Conservation (phyloP, 2,888 invertebrate genomes). For the Gastracanthus pulcherrimus region DNA sequence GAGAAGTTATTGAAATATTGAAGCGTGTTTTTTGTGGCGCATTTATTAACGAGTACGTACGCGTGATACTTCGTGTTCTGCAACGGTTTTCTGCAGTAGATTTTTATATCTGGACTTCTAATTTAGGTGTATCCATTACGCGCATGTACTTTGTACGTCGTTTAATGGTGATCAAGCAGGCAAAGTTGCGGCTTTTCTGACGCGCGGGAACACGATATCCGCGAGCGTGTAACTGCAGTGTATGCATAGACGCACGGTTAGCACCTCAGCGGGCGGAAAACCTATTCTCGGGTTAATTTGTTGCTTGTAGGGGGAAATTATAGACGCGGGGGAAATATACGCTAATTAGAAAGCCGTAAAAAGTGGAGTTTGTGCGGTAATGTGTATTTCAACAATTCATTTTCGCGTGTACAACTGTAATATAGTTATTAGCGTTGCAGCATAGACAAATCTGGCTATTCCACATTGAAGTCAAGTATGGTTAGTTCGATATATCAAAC, state of each 20-base stretch:
- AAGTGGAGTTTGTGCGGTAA: not conserved
- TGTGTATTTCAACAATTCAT: not conserved
- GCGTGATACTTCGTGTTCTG: not conserved
- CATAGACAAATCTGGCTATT: not conserved
- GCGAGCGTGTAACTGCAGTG: not conserved
- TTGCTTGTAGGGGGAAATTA: not conserved
- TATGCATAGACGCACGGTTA: not conserved
- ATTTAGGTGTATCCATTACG: slow-evolving; percentile 36
- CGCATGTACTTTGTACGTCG: slow-evolving; percentile 5
- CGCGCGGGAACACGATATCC: not conserved
- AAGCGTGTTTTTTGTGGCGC: not conserved
- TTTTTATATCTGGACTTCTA: not conserved
- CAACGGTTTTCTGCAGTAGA: not conserved
- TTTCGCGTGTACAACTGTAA: not conserved
- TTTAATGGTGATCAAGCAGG: slow-evolving; percentile 17
- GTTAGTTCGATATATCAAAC: too few species aligned
- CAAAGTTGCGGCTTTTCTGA: slow-evolving; percentile 1
- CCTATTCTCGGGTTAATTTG: not conserved
- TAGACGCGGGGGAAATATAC: too few species aligned
- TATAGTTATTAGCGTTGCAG: not conserved
- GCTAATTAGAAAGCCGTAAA: not conserved
- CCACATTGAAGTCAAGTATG: too few species aligned
- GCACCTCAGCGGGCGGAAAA: not conserved
- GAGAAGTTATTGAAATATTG: slow-evolving; percentile 12
- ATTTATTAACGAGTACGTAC: too few species aligned